phyloP scores from a whole-genome alignment of 2,113 vertebrate genomes.

The Beaufortia kweichowensis region DNA sequence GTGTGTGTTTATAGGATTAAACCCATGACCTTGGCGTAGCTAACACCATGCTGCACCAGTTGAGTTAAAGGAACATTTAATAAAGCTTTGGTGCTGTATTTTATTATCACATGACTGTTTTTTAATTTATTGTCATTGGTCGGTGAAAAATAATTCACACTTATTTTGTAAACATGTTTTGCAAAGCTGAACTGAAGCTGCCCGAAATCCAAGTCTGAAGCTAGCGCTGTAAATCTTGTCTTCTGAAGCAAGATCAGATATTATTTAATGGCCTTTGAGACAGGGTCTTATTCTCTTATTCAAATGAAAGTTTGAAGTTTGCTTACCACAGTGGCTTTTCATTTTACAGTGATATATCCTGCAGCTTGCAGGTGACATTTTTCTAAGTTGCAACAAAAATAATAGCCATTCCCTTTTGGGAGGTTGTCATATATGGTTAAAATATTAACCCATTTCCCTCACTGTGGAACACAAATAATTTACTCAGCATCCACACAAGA shows the following conservation, averaged over 20 bases:
- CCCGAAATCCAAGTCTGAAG: neutral
- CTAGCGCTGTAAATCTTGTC: neutral
- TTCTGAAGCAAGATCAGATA: neutral
- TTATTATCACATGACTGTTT: neutral
- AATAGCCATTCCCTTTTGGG: neutral
- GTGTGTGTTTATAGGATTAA: no score
- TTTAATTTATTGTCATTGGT: neutral
- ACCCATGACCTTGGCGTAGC: no score
- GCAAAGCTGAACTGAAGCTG: neutral
- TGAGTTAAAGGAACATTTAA: no score
- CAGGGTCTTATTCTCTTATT: neutral
- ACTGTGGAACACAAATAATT: conserved; percentile 40
- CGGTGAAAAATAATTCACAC: neutral
- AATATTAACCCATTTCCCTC: conserved; percentile 10
- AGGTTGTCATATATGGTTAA: conserved; percentile 29
- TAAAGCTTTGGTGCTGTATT: neutral
- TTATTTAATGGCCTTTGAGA: conserved; percentile 25
- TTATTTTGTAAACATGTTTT: neutral
- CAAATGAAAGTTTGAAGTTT: neutral
- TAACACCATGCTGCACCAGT: no score
- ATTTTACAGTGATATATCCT: neutral
- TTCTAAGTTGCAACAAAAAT: conserved; percentile 24
- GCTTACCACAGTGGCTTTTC: neutral
- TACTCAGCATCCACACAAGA: conserved; percentile 19
- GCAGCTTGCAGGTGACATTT: neutral